Evolutionary conservation across 2,888 invertebrate genomes (phyloP), one percentile per base, ranked within the genome.

Genomic region (Rotaria macrura): DNA sequence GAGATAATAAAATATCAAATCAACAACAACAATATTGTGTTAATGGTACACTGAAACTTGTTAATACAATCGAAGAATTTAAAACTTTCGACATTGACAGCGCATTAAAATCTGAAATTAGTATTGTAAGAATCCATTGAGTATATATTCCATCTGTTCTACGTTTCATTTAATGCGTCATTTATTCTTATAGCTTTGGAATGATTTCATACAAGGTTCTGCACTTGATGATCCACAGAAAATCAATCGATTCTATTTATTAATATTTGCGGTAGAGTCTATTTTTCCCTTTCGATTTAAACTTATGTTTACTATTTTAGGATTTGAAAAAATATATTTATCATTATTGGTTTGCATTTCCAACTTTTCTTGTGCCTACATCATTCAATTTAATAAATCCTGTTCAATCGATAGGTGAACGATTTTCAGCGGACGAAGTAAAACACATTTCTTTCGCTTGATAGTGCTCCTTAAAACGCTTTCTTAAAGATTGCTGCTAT

Each of bases 311-410:
- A 29, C 40, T 7, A 23, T 52, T 72, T 74, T 54, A 86, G 86
- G 84, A 86, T 86, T 49, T 86, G n/a, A 86, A 86, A 86, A 72
- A 43, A 47, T 86, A 86, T 57, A 55, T 79, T 72, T 86, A 84
- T 84, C 55, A 86, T 86, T 86, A 86, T 43, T 86, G 86, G 86
- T 86, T 86, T 79, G 84, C 86, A 34, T 86, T 86, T 86, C 86
- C 86, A n/a, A 84, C 86, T 14, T 47, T 86, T 47, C 74, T 84
- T 12, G 54, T 84, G 38, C 86, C 86, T 4, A 55, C 55, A 34
- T 74, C 84, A 74, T 84, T 74, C 29, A 43, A 84, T 52, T 52
- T 55, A 54, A 2, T 52, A 25, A 25, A 52, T n/a, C n/a, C 20
- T 38, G 43, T 54, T 6, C 52, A 84, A 52, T n/a, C 34, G 40